phyloP scores from a whole-genome alignment of 2,113 vertebrate genomes.

The Gnathonemus echidnorhynchus region DNA sequence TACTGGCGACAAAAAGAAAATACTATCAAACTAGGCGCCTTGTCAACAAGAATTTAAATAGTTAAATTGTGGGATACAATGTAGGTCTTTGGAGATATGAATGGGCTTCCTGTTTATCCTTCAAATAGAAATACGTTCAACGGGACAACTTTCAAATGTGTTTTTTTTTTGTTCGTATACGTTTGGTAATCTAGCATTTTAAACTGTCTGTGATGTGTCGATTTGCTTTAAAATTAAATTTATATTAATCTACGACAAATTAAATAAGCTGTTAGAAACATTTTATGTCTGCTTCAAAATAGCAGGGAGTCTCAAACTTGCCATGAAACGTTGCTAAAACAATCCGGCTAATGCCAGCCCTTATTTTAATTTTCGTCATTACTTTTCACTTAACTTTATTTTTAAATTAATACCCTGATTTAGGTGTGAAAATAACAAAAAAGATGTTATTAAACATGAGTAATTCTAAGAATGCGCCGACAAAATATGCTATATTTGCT shows the following conservation, averaged over 20 bases:
- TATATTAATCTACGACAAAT: background rate
- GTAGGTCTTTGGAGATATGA: background rate
- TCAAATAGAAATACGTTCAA: background rate
- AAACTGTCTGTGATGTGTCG: background rate
- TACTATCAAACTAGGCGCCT: background rate
- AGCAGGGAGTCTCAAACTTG: background rate
- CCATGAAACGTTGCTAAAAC: background rate
- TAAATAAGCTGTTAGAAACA: background rate
- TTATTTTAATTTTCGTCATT: background rate
- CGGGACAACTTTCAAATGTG: background rate
- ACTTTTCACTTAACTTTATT: background rate
- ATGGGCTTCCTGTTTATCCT: background rate
- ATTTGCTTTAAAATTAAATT: background rate
- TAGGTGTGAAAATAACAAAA: background rate
- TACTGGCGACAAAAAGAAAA: background rate
- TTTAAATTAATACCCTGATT: background rate
- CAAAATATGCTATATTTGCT: background rate
- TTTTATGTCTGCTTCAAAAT: background rate
- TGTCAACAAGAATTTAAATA: background rate
- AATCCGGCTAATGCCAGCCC: background rate
- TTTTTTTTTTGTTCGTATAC: background rate
- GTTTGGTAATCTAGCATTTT: background rate
- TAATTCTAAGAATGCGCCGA: background rate
- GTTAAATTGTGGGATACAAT: background rate
- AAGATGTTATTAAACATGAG: background rate